A percentile compares a stretch with the other conserved stretches of the same genome.
These are phyloP conservation scores for Xerus rutilus DNA, from an alignment of 2,797 vertebrate genomes.

Conservation along the genomic window DNA sequence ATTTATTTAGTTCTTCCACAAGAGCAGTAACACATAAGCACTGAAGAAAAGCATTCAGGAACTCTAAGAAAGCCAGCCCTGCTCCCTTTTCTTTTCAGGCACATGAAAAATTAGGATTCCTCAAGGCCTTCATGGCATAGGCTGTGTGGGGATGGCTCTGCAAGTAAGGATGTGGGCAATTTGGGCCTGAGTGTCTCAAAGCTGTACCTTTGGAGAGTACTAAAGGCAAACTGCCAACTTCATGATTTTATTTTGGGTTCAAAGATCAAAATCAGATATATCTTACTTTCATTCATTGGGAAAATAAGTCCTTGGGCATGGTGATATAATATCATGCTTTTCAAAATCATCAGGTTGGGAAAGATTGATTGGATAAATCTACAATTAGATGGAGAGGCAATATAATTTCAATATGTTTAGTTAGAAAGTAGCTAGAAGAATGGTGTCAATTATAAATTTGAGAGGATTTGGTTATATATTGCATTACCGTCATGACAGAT, in stretches of 20 bases:
- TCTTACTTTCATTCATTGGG: neutral
- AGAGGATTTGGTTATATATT: neutral
- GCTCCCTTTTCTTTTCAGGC: neutral
- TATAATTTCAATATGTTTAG: neutral
- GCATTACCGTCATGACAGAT: neutral
- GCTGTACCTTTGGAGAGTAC: neutral
- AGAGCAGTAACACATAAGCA: neutral
- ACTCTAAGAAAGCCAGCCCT: neutral
- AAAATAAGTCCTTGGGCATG: neutral
- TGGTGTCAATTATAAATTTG: neutral
- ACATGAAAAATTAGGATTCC: neutral
- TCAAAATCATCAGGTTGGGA: neutral
- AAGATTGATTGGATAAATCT: neutral
- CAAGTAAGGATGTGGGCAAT: too few species aligned
- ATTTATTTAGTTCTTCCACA: neutral
- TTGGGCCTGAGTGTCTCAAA: too few species aligned
- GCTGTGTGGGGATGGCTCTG: rapidly evolving
- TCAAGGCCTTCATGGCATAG: neutral
- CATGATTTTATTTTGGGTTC: neutral
- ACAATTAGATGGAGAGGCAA: neutral
- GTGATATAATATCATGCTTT: neutral
- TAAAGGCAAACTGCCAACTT: neutral
- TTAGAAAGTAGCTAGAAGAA: neutral
- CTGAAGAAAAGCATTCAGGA: neutral
- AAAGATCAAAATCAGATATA: neutral